phyloP scores from a whole-genome alignment of 2,113 vertebrate genomes.

The Globicephala melas region DNA sequence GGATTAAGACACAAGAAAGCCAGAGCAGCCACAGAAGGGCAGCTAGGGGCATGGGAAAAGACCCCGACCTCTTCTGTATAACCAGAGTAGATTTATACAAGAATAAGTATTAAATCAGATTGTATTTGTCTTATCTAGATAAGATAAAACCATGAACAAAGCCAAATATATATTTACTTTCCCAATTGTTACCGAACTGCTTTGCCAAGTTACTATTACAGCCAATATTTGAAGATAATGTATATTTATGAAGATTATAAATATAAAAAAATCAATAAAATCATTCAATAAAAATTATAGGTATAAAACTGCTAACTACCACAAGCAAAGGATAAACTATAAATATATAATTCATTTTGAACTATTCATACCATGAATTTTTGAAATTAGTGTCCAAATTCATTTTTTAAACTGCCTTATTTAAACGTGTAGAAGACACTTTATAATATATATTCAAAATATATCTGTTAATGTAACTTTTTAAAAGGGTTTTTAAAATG shows the following conservation, averaged over 20 bases:
- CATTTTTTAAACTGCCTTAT: neutral
- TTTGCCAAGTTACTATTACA: neutral
- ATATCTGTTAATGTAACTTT: neutral
- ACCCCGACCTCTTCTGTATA: neutral
- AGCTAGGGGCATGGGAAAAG: neutral
- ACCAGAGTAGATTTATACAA: neutral
- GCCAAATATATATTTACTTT: neutral
- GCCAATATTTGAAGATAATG: neutral
- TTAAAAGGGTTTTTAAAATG: neutral
- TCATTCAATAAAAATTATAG: neutral
- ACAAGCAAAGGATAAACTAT: neutral
- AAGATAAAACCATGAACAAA: neutral
- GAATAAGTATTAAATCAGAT: neutral
- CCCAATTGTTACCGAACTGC: neutral
- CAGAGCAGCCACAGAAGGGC: fast-evolving
- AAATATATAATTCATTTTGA: neutral
- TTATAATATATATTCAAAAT: neutral
- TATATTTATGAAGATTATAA: neutral
- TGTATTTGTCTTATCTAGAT: neutral
- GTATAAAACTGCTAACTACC: neutral
- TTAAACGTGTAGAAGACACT: neutral
- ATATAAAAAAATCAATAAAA: neutral
- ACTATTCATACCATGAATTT: neutral
- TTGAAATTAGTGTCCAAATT: neutral
- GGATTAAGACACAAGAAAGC: neutral